Evolutionary conservation across 2,797 vertebrate species (phyloP), one percentile per base, ranked within the genome.

Genomic region (Mormyrus proboscirostris): DNA sequence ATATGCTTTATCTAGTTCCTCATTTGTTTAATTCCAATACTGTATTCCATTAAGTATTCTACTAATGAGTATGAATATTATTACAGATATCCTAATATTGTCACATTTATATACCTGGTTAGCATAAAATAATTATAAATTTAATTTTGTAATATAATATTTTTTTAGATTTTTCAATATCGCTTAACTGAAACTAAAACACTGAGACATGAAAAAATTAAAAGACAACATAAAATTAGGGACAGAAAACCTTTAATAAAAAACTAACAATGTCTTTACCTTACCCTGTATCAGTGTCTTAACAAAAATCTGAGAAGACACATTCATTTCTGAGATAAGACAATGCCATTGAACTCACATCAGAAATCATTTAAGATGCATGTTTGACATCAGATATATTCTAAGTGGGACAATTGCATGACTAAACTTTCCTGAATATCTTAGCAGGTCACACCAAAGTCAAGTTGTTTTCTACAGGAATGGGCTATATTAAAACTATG

Each of bases 401-500:
- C 50, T 55, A 10, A 16, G n/a, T 55, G 51, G 55, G 33, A 88
- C 55, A 88, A 55, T 2, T 65, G 29, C 49, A 44, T 12, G 22
- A 65, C 29, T 86, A 53, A 86, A 86, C 50, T 33, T 38, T 47
- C 55, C 7, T 12, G 50, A 88, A 88, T 41, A n/a, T 62, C 33
- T 8, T 41, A 65, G 57, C 51, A 55, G 86, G 86, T 19, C 38
- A 44, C 29, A 38, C 19, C 85, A 57, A 87, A 87, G 50, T 57
- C 85, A 57, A 38, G 50, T 38, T 87, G 85, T 53, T 87, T 87
- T 87, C 50, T 38, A 41, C 12, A 33, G 25, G 53, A 87, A 53
- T 57, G 51, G 95, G 95, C 92, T 94, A 94, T 95, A 95, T 96
- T 95, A 95, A 88, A 89, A 90, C 89, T 92, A 94, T 90, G 92